These are phyloP conservation scores for Anagrus nilaparvatae DNA, from an alignment of 1,140 invertebrate genomes.

Conservation along the genomic window DNA sequence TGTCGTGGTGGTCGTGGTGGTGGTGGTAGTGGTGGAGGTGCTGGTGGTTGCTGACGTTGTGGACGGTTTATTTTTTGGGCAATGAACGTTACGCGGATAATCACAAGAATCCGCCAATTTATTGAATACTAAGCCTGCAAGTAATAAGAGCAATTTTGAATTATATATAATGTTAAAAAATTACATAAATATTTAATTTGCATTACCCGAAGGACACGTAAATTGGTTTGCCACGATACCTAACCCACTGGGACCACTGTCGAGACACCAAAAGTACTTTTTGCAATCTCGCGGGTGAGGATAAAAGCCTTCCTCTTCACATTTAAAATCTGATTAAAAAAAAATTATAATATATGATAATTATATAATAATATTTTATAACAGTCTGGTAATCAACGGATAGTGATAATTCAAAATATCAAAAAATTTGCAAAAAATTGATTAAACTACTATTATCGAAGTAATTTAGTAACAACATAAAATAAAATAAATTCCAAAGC, in stretches of 20 bases:
- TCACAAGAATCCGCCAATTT: constrained; percentile 86
- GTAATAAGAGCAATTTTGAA: constrained; percentile 3
- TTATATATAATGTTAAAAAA: background rate
- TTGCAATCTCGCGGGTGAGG: constrained; percentile 87
- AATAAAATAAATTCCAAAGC: background rate
- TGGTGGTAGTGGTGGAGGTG: constrained; percentile 39
- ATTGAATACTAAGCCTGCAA: constrained; percentile 76
- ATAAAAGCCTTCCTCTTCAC: constrained; percentile 88
- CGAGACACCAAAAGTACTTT: constrained; percentile 91
- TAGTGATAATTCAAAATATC: too few species aligned
- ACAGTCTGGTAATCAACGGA: too few species aligned
- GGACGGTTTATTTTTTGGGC: constrained; percentile 44
- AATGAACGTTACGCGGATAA: constrained; percentile 78
- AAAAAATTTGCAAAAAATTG: too few species aligned
- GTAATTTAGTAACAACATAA: too few species aligned
- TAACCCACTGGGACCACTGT: constrained; percentile 76
- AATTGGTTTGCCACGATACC: constrained; percentile 89
- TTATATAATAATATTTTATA: too few species aligned
- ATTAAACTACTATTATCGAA: too few species aligned
- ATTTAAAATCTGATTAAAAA: constrained; percentile 64
- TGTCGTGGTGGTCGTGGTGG: constrained; percentile 40
- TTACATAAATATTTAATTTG: background rate
- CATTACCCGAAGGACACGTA: constrained; percentile 75
- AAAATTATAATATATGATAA: too few species aligned
- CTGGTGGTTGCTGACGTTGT: constrained; percentile 42